Conservation (phyloP, 2,113 vertebrate species). For the Centropus bengalensis region DNA sequence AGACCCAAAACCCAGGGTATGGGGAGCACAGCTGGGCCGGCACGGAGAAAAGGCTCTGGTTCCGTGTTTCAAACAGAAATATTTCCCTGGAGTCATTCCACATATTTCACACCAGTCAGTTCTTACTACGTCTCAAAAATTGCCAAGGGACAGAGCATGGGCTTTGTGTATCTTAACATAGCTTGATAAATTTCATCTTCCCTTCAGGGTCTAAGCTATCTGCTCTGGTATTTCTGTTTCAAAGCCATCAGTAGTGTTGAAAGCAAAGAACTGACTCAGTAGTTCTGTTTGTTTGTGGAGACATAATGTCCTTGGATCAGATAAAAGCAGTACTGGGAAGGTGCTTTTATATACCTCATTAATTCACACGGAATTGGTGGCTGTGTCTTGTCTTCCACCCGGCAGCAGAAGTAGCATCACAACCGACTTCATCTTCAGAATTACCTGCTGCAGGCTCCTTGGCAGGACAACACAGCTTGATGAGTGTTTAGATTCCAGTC, state of each 20-base stretch:
- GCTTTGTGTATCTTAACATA: neutral
- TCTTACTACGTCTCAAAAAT: neutral
- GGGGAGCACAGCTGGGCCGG: neutral
- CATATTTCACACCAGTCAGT: constrained; percentile 4
- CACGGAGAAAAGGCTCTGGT: neutral
- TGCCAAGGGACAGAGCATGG: neutral
- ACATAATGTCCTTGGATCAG: constrained; percentile 33
- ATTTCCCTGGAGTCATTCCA: neutral
- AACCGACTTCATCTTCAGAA: neutral
- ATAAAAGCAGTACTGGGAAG: neutral
- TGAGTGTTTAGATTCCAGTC: neutral
- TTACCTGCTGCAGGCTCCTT: neutral
- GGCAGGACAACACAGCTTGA: accelerated
- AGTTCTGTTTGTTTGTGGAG: constrained; percentile 44
- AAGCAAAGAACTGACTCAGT: constrained; percentile 41
- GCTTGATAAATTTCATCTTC: neutral
- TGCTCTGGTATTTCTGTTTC: neutral
- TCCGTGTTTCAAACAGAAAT: neutral
- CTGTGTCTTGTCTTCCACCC: neutral
- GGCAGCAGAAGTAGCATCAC: neutral
- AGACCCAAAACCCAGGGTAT: neutral
- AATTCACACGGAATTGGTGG: neutral
- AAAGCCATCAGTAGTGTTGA: constrained; percentile 1
- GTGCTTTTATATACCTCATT: constrained; percentile 2
- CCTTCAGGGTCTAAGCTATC: constrained; percentile 19